Percentiles rank a stretch among this genome's conserved stretches.
These are phyloP conservation scores for Orthosia gothica DNA, from an alignment of 2,888 invertebrate species.

Conservation along the genomic window DNA sequence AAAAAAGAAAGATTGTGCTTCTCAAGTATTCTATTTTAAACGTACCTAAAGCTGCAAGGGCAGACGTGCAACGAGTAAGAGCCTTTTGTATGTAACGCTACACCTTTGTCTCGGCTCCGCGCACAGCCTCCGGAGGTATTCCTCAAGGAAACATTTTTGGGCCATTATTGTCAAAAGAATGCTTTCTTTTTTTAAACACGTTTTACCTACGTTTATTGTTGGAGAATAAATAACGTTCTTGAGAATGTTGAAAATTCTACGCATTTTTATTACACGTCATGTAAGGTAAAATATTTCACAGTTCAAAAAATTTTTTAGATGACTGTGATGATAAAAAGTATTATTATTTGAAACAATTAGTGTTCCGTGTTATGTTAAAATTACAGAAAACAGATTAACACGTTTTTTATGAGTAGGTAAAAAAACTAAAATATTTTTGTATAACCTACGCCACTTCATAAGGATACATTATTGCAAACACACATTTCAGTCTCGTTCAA, in stretches of 20 bases:
- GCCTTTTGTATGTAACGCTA: constrained; percentile 68
- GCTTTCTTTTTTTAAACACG: constrained; percentile 9
- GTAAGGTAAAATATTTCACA: neutral
- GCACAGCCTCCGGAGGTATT: constrained; percentile 49
- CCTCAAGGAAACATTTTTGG: constrained; percentile 47
- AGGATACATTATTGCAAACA: constrained; percentile 8
- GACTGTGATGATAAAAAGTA: too few relatives aligned
- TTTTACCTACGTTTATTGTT: neutral
- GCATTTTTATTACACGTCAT: neutral
- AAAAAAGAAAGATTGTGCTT: constrained; percentile 4
- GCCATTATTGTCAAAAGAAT: constrained; percentile 37
- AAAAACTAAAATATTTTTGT: neutral
- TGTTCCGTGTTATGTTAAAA: too few relatives aligned
- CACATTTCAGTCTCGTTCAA: constrained; percentile 18
- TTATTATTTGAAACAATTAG: too few relatives aligned
- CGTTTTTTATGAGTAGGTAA: neutral
- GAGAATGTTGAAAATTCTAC: neutral
- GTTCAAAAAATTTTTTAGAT: too few relatives aligned
- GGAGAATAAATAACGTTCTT: neutral
- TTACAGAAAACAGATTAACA: neutral
- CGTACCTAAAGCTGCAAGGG: constrained; percentile 57
- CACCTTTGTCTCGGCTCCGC: constrained; percentile 67
- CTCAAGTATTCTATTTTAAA: constrained; percentile 35
- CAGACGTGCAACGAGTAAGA: constrained; percentile 65
- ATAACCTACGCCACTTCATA: neutral